Evolutionary conservation across 2,113 vertebrate species (phyloP).

Genomic region (Hypanus sabinus): DNA sequence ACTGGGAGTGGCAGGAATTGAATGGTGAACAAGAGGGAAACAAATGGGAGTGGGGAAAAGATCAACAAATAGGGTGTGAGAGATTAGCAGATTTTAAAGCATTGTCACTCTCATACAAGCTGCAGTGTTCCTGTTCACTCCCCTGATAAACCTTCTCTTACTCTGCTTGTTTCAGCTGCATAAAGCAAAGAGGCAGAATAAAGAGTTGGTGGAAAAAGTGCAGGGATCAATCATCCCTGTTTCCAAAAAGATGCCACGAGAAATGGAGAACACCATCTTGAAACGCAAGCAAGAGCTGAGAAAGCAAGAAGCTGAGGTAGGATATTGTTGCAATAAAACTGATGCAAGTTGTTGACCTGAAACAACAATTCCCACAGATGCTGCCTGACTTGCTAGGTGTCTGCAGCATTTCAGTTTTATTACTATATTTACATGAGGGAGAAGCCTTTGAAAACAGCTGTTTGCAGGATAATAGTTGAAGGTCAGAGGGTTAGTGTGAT

Average conservation of each 20-base stretch:
- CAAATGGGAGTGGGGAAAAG: neutral
- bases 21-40: neutral
- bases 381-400: too few species aligned
- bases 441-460: too few species aligned
- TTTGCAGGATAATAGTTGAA: too few species aligned
- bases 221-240: conserved; percentile 59
- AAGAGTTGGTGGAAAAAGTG: conserved; percentile 62
- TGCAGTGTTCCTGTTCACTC: neutral
- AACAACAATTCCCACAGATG: too few species aligned
- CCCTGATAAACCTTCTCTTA: conserved; percentile 38
- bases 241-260: conserved; percentile 59
- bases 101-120: neutral
- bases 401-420: too few species aligned
- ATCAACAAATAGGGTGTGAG: neutral
- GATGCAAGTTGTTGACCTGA: too few species aligned
- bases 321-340: too few species aligned
- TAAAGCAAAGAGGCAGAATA: conserved; percentile 54
- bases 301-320: conserved; percentile 71
- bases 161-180: conserved; percentile 52
- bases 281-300: conserved; percentile 56
- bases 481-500: neutral
- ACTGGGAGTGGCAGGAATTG: too few species aligned
- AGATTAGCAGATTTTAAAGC: neutral
- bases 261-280: conserved; percentile 53
- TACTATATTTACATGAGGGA: too few species aligned